Base-by-base conservation (phyloP, 2,888 invertebrate genomes). In the Neuroscelio doddi region DNA sequence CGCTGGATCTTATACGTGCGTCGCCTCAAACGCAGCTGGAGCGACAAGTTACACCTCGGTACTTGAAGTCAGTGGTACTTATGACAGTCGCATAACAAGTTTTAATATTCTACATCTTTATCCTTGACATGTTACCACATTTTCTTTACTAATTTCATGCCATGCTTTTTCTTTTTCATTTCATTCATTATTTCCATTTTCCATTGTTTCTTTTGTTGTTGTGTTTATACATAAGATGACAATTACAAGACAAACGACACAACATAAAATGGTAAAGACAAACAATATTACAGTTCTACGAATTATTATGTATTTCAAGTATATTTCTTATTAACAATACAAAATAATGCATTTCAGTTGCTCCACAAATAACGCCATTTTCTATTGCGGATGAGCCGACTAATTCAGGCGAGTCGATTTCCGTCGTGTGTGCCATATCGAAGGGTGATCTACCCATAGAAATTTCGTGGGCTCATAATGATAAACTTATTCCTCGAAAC, bases 361-460 rank as follows among this genome's bases (percentile, higher is more conserved):
- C 89, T 71, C 92, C 92, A 61, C 90, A 91, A 87, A 90, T 93
- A 73, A 88, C 89, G 75, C 90, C 91, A 34, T 92, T 93, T 81
- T 88, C 88, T 76, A 91, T 93, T 75, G 91, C 91, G 67, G 92
- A 92, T 47, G 91, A 92, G 71, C 89, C 92, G 64, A 90, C 92
- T 36, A 92, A 93, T 78, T 91, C 91, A 70, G 93, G 93, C 24
- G 93, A 93, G 65, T 90, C 91, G 58, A 90, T 92, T 56, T 92
- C 92, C 66, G 88, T 92, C 1, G 88, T 89, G 53, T 94, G 94
- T 81, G 88, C 90, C 12, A 91, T 91, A 27, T 88, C 88, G 68
- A 91, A 92, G 82, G 93, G 94, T 17, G 94, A 95, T 81, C 82
- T 91, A 65, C 94, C 94, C 1, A 87, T 95, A 49, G 88, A 89